A percentile compares a stretch with the other conserved stretches of the same genome.
phyloP scores from a whole-genome alignment of 92 coral and sea anemone genomes.

The Parazoanthus atlanticus region DNA sequence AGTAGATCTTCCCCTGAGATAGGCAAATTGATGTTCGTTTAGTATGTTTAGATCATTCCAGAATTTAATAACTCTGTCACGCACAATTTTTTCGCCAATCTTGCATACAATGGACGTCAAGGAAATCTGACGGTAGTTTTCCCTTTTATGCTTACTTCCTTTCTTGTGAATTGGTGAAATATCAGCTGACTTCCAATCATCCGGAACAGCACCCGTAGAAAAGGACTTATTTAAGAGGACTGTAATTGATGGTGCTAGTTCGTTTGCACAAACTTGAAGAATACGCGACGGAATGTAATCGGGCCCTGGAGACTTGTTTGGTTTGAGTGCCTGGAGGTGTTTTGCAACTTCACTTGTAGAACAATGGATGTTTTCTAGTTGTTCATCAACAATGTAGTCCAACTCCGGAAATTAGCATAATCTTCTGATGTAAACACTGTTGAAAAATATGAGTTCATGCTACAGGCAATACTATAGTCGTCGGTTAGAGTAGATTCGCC shows the following conservation, averaged over 20 bases:
- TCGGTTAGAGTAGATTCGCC: constrained; percentile 49
- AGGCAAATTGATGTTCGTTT: constrained; percentile 55
- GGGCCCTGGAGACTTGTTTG: constrained; percentile 64
- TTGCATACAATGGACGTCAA: constrained; percentile 28
- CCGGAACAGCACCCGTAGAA: constrained; percentile 29
- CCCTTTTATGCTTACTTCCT: constrained; percentile 37
- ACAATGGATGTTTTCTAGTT: constrained; percentile 54
- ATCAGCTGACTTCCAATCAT: constrained; percentile 57
- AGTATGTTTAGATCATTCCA: constrained; percentile 44
- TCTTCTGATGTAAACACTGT: constrained; percentile 52
- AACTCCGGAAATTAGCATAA: constrained; percentile 51
- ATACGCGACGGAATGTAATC: constrained; percentile 47
- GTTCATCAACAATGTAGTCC: constrained; percentile 35
- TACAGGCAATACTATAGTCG: constrained; percentile 45
- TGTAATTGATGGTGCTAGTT: constrained; percentile 30
- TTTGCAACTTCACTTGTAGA: constrained; percentile 52
- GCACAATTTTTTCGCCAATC: constrained; percentile 41
- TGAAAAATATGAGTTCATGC: constrained; percentile 60
- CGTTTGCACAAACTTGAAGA: constrained; percentile 18
- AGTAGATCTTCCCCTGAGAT: constrained; percentile 46
- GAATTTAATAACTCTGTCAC: constrained; percentile 17
- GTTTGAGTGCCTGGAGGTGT: constrained; percentile 46
- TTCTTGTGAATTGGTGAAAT: constrained; percentile 57
- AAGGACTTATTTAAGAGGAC: constrained; percentile 56
- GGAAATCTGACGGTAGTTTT: constrained; percentile 53